phyloP scores from a whole-genome alignment of 2,113 vertebrate genomes.

The Emydocephalus ijimae region DNA sequence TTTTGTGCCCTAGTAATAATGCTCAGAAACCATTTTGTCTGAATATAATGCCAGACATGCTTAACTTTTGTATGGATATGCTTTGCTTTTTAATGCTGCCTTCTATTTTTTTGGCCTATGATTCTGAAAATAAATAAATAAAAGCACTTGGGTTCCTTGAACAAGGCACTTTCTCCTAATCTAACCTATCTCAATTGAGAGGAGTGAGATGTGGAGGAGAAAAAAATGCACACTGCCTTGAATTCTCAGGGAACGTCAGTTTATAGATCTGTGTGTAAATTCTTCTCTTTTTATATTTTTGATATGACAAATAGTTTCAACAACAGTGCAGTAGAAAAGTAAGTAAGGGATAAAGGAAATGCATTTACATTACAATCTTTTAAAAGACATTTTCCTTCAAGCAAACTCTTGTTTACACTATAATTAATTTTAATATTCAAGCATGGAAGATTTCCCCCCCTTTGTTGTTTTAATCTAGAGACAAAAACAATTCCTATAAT shows the following conservation, averaged over 20 bases:
- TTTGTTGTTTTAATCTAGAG: slow-evolving; percentile 62
- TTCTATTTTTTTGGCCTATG: not conserved
- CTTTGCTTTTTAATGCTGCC: not conserved
- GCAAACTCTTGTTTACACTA: slow-evolving; percentile 55
- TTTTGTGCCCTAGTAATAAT: not conserved
- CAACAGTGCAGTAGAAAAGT: slow-evolving; percentile 46
- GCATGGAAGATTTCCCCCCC: slow-evolving; percentile 37
- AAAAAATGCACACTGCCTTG: not conserved
- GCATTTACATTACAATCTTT: slow-evolving; percentile 48
- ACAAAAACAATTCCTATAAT: slow-evolving; percentile 71
- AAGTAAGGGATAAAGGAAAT: slow-evolving; percentile 12
- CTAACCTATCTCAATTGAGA: not conserved
- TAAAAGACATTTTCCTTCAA: slow-evolving; percentile 55
- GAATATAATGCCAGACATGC: not conserved
- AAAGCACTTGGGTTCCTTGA: not conserved
- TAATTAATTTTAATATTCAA: slow-evolving; percentile 67
- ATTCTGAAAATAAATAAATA: not conserved
- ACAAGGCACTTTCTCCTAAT: not conserved
- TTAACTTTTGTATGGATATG: not conserved
- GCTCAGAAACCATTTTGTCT: not conserved
- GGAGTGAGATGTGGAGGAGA: not conserved
- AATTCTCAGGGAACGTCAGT: not conserved
- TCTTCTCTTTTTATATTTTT: slow-evolving; percentile 11
- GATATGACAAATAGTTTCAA: slow-evolving; percentile 25
- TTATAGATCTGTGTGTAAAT: not conserved